These are phyloP conservation scores for Premnoplex brunnescens DNA, from an alignment of 2,797 vertebrate genomes.

Conservation along the genomic window DNA sequence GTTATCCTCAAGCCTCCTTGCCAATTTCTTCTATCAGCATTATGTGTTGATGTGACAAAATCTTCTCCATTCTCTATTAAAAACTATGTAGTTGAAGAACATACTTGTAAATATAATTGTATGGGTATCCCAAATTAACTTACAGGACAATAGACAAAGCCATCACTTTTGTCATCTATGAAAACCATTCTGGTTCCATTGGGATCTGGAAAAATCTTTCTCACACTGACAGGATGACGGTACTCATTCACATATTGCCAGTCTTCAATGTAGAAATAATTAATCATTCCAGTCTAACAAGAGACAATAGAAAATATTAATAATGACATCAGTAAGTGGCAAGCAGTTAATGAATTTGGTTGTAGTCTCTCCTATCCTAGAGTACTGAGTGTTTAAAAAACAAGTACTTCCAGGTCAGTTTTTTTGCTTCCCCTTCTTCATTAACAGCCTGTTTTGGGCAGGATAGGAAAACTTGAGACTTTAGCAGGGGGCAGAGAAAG, in stretches of 20 bases:
- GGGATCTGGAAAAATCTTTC: slow-evolving; percentile 91
- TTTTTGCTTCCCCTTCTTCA: neutral
- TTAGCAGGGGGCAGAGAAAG: neutral
- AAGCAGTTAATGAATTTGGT: neutral
- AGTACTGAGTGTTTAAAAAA: neutral
- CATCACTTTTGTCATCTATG: slow-evolving; percentile 92
- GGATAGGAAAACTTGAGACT: neutral
- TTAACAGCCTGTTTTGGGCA: neutral
- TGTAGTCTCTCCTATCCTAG: neutral
- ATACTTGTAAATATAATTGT: neutral
- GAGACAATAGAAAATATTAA: slow-evolving; percentile 5
- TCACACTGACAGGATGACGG: slow-evolving; percentile 88
- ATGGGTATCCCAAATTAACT: slow-evolving; percentile 35
- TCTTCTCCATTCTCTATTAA: neutral
- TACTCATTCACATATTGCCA: slow-evolving; percentile 91
- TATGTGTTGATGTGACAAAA: neutral
- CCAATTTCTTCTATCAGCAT: neutral
- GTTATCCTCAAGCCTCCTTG: neutral
- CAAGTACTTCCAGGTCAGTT: neutral
- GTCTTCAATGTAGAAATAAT: slow-evolving; percentile 92
- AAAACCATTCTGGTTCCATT: slow-evolving; percentile 89
- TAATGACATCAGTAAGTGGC: neutral
- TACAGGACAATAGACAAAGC: slow-evolving; percentile 91
- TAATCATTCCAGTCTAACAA: slow-evolving; percentile 85
- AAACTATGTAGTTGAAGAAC: neutral